Conservation (phyloP, 2,888 invertebrate species). For the Galerucella calmariensis region DNA sequence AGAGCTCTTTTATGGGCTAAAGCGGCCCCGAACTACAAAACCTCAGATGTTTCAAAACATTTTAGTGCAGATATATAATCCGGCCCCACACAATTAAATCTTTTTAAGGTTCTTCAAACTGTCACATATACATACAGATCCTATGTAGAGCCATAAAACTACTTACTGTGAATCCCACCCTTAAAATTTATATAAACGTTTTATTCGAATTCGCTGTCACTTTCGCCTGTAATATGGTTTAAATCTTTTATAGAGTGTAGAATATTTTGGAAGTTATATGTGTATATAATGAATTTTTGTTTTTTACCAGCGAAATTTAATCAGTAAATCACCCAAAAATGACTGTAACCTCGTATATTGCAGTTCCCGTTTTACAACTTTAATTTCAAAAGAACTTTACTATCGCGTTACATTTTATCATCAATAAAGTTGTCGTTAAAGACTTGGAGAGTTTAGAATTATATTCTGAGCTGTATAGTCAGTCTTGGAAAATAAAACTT, state of each 20-base stretch:
- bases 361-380: conserved; percentile 55
- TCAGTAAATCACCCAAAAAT: background rate
- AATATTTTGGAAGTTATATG: background rate
- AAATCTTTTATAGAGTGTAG: background rate
- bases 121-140: conserved; percentile 30
- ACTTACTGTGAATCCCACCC: conserved; percentile 17
- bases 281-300: no score
- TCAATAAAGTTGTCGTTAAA: conserved; percentile 49
- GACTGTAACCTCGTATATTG: background rate
- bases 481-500: conserved; percentile 28
- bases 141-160: conserved; percentile 25
- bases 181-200: conserved; percentile 25
- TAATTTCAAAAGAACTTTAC: conserved; percentile 55
- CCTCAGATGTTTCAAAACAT: conserved; percentile 34
- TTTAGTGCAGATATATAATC: conserved; percentile 33
- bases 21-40: conserved; percentile 21
- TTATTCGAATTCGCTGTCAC: conserved; percentile 21
- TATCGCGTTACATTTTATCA: conserved; percentile 49
- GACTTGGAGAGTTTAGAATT: conserved; percentile 34
- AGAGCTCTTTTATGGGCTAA: conserved; percentile 31
- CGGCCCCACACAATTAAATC: conserved; percentile 36
- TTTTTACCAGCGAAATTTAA: no score
- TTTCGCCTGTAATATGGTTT: conserved; percentile 1
- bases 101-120: conserved; percentile 38
- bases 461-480: conserved; percentile 16